Evolutionary conservation across 2,113 vertebrate genomes (phyloP).

Genomic region (Otolemur garnettii): DNA sequence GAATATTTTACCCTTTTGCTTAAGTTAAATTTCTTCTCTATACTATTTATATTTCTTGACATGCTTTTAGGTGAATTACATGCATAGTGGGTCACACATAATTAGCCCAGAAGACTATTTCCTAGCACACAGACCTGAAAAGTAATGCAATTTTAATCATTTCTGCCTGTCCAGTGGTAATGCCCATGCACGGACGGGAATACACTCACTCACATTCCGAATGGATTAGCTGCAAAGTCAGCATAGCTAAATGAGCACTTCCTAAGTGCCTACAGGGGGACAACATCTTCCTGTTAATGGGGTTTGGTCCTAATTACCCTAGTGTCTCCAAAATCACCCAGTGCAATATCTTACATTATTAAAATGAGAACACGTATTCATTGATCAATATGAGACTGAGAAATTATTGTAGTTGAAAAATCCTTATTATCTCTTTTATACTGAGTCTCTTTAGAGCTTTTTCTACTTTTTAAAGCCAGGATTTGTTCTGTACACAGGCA

Average conservation of each 20-base stretch:
- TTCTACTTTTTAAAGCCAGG: neutral
- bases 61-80: neutral
- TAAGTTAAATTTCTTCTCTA: neutral
- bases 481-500: neutral
- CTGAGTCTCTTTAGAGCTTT: neutral
- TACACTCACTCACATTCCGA: neutral
- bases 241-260: neutral
- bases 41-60: neutral
- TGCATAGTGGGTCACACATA: neutral
- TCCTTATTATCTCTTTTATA: neutral
- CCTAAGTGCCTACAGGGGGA: neutral
- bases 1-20: neutral
- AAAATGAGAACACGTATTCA: neutral
- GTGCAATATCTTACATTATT: neutral
- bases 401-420: neutral
- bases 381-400: neutral
- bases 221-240: neutral
- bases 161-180: neutral
- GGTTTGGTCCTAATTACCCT: neutral
- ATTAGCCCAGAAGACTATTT: neutral
- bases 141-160: neutral
- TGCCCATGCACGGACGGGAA: neutral
- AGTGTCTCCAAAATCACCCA: neutral
- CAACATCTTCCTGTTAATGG: neutral
- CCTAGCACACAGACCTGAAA: neutral